phyloP scores from a whole-genome alignment of 1,140 invertebrate genomes.

The Bombus affinis region DNA sequence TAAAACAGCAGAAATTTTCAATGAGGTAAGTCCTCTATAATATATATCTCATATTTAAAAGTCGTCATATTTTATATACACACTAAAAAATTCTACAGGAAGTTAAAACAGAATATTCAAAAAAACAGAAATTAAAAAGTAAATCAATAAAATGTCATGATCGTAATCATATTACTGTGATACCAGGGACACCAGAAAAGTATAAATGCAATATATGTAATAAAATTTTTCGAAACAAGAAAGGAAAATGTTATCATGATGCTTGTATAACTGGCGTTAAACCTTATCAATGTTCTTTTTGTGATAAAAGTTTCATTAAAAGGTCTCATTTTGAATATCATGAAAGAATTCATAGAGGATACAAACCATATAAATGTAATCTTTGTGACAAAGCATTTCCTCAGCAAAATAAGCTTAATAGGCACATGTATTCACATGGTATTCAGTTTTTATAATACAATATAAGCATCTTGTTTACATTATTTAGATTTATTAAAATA shows the following conservation, averaged over 20 bases:
- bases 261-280: slow-evolving; percentile 75
- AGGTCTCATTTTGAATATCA: slow-evolving; percentile 80
- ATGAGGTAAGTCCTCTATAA: slow-evolving; percentile 23
- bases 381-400: slow-evolving; percentile 85
- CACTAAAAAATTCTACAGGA: slow-evolving; percentile 23
- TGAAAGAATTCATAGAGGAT: slow-evolving; percentile 89
- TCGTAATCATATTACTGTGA: slow-evolving; percentile 73
- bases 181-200: slow-evolving; percentile 71
- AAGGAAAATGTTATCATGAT: slow-evolving; percentile 77
- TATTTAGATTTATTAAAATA: background rate
- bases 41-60: slow-evolving; percentile 11
- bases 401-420: slow-evolving; percentile 86
- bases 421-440: slow-evolving; percentile 87
- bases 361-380: slow-evolving; percentile 90
- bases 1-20: slow-evolving; percentile 4
- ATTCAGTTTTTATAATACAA: slow-evolving; percentile 61
- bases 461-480: background rate
- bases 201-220: slow-evolving; percentile 75
- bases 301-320: slow-evolving; percentile 76
- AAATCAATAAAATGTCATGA: slow-evolving; percentile 58
- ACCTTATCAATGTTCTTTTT: slow-evolving; percentile 76
- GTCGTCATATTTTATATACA: background rate
- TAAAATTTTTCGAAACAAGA: slow-evolving; percentile 77
- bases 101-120: slow-evolving; percentile 3
- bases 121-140: slow-evolving; percentile 17